phyloP scores from a whole-genome alignment of 2,888 invertebrate species.

The Cephus runcator region DNA sequence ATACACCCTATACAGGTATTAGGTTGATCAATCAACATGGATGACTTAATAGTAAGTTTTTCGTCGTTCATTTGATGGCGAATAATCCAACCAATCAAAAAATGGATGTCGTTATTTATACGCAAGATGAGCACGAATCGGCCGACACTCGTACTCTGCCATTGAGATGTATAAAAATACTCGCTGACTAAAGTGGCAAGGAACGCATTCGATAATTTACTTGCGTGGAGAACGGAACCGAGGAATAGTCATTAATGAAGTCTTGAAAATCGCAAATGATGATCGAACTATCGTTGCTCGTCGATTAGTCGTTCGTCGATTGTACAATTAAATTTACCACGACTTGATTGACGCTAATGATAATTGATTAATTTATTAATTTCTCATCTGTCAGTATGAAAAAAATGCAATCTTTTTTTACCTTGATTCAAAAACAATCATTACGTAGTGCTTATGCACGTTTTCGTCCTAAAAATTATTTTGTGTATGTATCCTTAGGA shows the following conservation, averaged over 20 bases:
- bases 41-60: not conserved
- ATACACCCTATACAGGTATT: not conserved
- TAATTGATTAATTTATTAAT: not conserved
- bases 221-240: slow-evolving; percentile 7
- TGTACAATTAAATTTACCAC: too few relatives aligned
- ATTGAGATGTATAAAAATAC: slow-evolving; percentile 17
- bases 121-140: not conserved
- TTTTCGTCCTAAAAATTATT: not conserved
- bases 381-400: not conserved
- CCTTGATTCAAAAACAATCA: not conserved
- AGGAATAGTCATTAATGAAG: not conserved
- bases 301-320: not conserved
- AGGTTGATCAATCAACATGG: not conserved
- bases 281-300: not conserved
- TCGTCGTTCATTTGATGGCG: not conserved
- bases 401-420: not conserved
- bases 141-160: not conserved
- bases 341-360: not conserved
- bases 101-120: not conserved
- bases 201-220: slow-evolving; percentile 19
- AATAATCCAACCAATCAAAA: not conserved
- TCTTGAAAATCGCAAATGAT: not conserved
- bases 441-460: not conserved
- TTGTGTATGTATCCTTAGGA: too few relatives aligned
- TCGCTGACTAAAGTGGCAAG: slow-evolving; percentile 19